Conservation (phyloP, 1,140 invertebrate genomes). For the Cotesia vestalis region DNA sequence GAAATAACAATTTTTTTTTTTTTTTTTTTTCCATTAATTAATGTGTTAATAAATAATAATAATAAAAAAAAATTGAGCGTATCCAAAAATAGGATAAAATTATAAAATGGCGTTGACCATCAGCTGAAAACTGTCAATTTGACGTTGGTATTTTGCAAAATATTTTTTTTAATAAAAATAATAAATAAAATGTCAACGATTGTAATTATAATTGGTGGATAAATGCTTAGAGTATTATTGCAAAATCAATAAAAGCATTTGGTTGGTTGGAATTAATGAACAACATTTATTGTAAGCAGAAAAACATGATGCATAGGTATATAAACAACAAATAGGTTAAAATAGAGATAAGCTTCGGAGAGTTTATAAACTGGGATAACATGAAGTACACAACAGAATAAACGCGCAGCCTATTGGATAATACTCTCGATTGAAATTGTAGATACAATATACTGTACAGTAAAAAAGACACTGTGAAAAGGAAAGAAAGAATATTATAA, state of each 20-base stretch:
- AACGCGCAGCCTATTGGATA: background rate
- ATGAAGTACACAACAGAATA: constrained; percentile 17
- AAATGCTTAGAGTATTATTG: background rate
- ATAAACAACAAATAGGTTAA: constrained; percentile 1
- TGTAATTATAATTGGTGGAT: too few species aligned
- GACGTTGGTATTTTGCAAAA: background rate
- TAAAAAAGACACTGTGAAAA: background rate
- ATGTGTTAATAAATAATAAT: background rate
- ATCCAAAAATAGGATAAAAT: background rate
- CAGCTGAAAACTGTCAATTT: constrained; percentile 25
- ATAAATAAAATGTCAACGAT: too few species aligned
- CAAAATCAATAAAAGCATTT: too few species aligned
- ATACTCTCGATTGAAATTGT: background rate
- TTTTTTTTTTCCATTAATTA: too few species aligned
- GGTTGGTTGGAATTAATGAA: too few species aligned
- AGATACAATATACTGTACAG: constrained; percentile 3
- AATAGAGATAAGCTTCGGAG: too few species aligned
- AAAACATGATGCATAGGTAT: background rate
- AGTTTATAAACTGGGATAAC: constrained; percentile 1
- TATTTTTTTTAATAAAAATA: background rate
- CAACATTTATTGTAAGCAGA: too few species aligned
- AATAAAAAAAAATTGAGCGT: background rate
- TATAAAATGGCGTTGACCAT: background rate
- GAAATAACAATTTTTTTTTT: background rate
- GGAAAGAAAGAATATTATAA: too few species aligned